phyloP scores from a whole-genome alignment of 2,888 invertebrate species.

The Drymonia ruficornis region DNA sequence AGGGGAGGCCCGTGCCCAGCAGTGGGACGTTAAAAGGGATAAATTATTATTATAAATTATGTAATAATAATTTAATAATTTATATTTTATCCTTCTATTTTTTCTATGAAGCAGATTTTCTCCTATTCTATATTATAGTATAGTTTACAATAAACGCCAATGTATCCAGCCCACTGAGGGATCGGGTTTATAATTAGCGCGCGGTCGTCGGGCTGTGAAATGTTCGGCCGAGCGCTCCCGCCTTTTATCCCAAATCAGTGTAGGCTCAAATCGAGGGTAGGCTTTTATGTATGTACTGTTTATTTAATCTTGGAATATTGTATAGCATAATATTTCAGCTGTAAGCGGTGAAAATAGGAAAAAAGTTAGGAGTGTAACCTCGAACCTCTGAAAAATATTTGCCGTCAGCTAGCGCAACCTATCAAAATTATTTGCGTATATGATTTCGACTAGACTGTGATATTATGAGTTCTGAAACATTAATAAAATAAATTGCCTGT shows the following conservation, averaged over 20 bases:
- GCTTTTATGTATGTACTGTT: neutral
- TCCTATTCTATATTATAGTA: too few relatives aligned
- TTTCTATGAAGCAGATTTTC: too few relatives aligned
- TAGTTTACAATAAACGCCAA: constrained; percentile 23
- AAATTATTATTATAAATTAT: too few relatives aligned
- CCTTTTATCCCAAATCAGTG: constrained; percentile 62
- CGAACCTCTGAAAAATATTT: too few relatives aligned
- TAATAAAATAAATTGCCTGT: too few relatives aligned
- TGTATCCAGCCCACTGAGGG: constrained; percentile 27
- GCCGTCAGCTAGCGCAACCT: too few relatives aligned
- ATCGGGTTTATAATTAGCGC: constrained; percentile 58
- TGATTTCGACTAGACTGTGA: too few relatives aligned
- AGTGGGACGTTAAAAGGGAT: too few relatives aligned
- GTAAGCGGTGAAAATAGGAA: neutral
- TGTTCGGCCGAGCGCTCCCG: constrained; percentile 43
- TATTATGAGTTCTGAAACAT: too few relatives aligned
- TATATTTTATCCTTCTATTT: neutral
- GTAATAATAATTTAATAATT: too few relatives aligned
- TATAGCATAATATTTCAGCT: neutral
- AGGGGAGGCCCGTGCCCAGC: too few relatives aligned
- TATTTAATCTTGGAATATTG: neutral
- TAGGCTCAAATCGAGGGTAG: constrained; percentile 35
- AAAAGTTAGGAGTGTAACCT: neutral
- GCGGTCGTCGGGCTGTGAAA: constrained; percentile 49
- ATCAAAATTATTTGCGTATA: too few relatives aligned